Percentiles rank a stretch among this genome's conserved stretches.
Evolutionary conservation across 2,797 vertebrate genomes (phyloP).

Genomic region (Diceros bicornis): DNA sequence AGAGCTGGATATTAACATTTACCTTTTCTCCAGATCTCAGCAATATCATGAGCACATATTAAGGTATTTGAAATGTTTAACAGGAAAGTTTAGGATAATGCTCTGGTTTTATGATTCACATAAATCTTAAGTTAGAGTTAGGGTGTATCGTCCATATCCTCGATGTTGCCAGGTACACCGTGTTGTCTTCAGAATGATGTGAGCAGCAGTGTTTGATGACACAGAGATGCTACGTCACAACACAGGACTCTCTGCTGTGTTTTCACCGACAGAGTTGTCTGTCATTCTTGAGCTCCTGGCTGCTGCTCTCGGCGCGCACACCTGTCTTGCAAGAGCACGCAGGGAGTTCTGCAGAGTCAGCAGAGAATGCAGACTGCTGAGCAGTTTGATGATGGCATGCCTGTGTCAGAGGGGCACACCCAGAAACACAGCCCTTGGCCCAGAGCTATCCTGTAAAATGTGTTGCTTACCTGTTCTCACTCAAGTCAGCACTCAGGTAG

Average conservation of each 20-base stretch:
- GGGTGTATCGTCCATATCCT: rapidly evolving
- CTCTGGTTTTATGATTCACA: not conserved
- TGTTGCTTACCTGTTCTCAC: not conserved
- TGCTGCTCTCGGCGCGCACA: not conserved
- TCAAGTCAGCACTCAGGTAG: not conserved
- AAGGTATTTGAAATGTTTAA: not conserved
- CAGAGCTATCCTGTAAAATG: not conserved
- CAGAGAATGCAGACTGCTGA: not conserved
- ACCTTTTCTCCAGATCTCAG: not conserved
- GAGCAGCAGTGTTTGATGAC: not conserved
- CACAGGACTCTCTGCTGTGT: not conserved
- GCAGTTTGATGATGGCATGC: not conserved
- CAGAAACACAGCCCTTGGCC: not conserved
- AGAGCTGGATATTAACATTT: not conserved
- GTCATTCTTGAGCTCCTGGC: not conserved
- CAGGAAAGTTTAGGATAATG: not conserved
- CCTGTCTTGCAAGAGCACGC: not conserved
- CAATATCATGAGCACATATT: no score
- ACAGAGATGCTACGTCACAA: not conserved
- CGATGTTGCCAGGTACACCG: not conserved
- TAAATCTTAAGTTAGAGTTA: not conserved
- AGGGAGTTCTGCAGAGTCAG: not conserved
- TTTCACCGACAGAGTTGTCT: not conserved
- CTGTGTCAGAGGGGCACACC: not conserved
- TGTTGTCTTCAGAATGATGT: not conserved